These are phyloP conservation scores for Donacobius atricapilla DNA, from an alignment of 2,113 vertebrate species.

Conservation along the genomic window DNA sequence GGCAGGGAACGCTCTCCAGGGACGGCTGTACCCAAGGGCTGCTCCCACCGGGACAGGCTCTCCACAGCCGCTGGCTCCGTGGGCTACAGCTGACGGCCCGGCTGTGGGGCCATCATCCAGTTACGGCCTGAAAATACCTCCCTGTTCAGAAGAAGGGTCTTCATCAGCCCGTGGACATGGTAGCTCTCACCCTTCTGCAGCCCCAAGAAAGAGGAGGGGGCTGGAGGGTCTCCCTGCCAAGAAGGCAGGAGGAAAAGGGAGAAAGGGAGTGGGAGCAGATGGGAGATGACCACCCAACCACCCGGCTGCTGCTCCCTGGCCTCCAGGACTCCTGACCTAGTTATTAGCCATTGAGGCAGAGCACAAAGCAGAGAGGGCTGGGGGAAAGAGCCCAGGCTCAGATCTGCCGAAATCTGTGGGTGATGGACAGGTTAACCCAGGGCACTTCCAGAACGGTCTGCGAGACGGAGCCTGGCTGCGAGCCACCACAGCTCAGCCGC, in stretches of 20 bases:
- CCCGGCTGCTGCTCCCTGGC: neutral
- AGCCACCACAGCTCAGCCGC: neutral
- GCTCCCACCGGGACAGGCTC: neutral
- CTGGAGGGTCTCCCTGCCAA: neutral
- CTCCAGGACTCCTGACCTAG: neutral
- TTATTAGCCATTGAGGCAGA: neutral
- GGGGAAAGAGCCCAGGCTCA: neutral
- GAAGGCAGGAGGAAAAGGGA: neutral
- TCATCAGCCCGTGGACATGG: accelerated
- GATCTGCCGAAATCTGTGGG: neutral
- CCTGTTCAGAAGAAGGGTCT: neutral
- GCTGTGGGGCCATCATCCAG: neutral
- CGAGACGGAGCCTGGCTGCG: neutral
- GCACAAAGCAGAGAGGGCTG: neutral
- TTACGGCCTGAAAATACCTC: neutral
- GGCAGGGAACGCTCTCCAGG: neutral
- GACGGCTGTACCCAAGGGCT: neutral
- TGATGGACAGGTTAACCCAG: neutral
- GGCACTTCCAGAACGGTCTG: neutral
- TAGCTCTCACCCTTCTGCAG: neutral
- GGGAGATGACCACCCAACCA: neutral
- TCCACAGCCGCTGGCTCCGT: accelerated
- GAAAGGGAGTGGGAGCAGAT: neutral
- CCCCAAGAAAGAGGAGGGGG: neutral
- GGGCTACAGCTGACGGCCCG: accelerated